Evolutionary conservation across 2,888 invertebrate genomes (phyloP).

Genomic region (Drosophila tanythrix): DNA sequence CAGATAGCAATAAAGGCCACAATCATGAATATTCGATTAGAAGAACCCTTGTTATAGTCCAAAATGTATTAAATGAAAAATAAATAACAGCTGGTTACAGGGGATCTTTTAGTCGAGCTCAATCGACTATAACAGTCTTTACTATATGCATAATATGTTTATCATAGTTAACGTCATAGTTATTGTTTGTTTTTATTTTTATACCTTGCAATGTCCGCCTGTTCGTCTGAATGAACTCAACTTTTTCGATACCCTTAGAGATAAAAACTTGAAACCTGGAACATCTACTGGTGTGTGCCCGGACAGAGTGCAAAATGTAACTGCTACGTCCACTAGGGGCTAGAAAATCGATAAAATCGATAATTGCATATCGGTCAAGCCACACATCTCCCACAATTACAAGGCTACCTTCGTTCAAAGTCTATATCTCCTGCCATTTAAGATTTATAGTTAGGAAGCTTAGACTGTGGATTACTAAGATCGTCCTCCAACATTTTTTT

Average conservation of each 20-base stretch:
- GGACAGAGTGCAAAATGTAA: not conserved
- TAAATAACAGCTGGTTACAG: not conserved
- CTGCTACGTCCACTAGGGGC: not conserved
- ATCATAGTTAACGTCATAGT: constrained; percentile 19
- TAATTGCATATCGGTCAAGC: not conserved
- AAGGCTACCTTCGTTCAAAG: not conserved
- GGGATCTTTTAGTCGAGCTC: not conserved
- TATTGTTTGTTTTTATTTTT: constrained; percentile 27
- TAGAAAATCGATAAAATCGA: not conserved
- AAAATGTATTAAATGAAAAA: not conserved
- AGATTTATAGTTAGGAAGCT: not conserved
- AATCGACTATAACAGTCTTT: not conserved
- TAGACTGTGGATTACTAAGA: not conserved
- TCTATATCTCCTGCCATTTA: not conserved
- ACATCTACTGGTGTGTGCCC: no score
- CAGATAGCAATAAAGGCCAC: not conserved
- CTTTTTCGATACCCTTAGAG: not conserved
- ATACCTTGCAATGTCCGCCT: no score
- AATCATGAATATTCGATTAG: not conserved
- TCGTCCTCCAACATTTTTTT: not conserved
- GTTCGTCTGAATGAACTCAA: not conserved
- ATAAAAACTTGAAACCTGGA: not conserved
- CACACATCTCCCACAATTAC: not conserved
- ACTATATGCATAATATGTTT: not conserved
- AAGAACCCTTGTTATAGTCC: not conserved